Base-by-base conservation (phyloP, 2,888 invertebrate genomes). In the Adelognathus sp. region DNA sequence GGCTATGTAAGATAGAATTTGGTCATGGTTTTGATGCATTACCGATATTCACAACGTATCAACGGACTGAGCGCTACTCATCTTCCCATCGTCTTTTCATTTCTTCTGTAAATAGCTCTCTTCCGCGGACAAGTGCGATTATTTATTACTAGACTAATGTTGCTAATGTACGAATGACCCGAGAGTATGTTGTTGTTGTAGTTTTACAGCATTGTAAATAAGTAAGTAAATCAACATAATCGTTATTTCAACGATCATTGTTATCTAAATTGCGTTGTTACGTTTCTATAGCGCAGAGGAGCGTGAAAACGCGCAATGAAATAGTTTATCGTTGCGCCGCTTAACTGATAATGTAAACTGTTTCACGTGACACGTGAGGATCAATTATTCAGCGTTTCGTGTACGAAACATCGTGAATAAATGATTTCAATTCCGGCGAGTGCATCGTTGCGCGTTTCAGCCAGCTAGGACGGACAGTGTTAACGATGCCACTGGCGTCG, bases 21-120 rank as follows among this genome's bases (percentile, higher is more conserved):
- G n/a, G n/a, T n/a, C n/a, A n/a, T n/a, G n/a, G n/a, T n/a, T n/a
- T n/a, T n/a, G n/a, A n/a, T n/a, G n/a, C n/a, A n/a, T n/a, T n/a
- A n/a, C n/a, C n/a, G n/a, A n/a, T n/a, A n/a, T n/a, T n/a, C n/a
- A n/a, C n/a, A n/a, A n/a, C n/a, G n/a, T n/a, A n/a, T n/a, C n/a
- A n/a, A 16, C 3, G 18, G 16, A 16, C 5, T 5, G 4, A 6
- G 14, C 7, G 14, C 44, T 44, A 44, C n/a, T 7, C 5, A 16
- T 18, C 3, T 2, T 50, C 4, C 14, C 41, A 11, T 14, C 2
- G 16, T 54, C n/a, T 58, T 72, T 75, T 58, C 69, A 73, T 33
- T 76, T 63, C 70, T 80, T 82, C 83, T 86, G 86, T 86, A 85
- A 81, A 87, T 84, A 88, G 81, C 39, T 21, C 11, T 61, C 50